Conservation (phyloP, 92 coral and sea anemone species). For the Heteractis magnifica region DNA sequence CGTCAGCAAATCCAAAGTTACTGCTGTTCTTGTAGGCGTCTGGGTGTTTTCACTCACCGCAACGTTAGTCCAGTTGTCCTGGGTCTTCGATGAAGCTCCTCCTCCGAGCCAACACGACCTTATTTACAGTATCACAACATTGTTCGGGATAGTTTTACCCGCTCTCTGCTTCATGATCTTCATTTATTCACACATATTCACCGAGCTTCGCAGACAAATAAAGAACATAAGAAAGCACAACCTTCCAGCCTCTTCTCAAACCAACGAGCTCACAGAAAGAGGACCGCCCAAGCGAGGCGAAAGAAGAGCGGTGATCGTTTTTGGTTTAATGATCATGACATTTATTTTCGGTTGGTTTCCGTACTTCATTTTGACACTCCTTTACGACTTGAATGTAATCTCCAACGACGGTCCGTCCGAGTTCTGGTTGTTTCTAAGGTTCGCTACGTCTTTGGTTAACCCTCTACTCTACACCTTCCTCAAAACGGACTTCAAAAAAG, state of each 20-base stretch:
- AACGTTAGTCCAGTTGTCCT: constrained; percentile 51
- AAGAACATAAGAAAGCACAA: constrained; percentile 33
- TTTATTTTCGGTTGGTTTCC: constrained; percentile 67
- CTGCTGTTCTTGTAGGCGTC: constrained; percentile 16
- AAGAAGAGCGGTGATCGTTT: constrained; percentile 55
- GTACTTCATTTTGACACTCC: constrained; percentile 50
- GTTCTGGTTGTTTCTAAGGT: constrained; percentile 47
- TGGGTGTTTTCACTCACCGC: constrained; percentile 59
- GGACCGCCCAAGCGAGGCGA: constrained; percentile 12
- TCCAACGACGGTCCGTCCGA: constrained; percentile 19
- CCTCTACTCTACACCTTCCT: constrained; percentile 67
- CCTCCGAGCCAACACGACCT: constrained; percentile 32
- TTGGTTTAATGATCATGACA: constrained; percentile 57
- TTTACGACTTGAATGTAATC: constrained; percentile 35
- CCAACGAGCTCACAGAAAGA: background rate
- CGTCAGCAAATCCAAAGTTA: constrained; percentile 36
- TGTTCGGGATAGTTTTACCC: constrained; percentile 52
- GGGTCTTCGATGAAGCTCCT: constrained; percentile 39
- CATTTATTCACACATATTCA: constrained; percentile 56
- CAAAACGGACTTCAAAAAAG: constrained; percentile 61
- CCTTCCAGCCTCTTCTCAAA: background rate
- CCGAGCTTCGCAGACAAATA: constrained; percentile 48
- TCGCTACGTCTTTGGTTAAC: constrained; percentile 53
- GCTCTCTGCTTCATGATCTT: constrained; percentile 42
- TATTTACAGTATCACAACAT: constrained; percentile 49